Base-by-base conservation (phyloP, 2,888 invertebrate species). In the Monochamus alternatus region DNA sequence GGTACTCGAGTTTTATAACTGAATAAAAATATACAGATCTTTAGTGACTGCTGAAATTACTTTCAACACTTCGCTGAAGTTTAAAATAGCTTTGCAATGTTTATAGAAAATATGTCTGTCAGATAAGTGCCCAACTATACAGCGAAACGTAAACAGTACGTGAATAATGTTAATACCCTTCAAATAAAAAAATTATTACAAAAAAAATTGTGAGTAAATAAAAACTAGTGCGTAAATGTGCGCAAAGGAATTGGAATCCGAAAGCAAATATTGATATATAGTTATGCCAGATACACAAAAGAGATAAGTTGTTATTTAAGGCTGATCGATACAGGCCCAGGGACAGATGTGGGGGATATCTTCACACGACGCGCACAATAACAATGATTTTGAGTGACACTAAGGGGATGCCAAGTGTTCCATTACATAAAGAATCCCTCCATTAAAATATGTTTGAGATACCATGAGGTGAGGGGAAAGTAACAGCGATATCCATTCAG, bases 51-150 rank as follows among this genome's bases (percentile, higher is more conserved):
- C 38, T 59, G 68, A 68, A 59, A 68, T 44, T 52, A 9, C n/a
- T 58, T 59, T 43, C 58, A 68, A 38, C 58, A 22, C 59, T 38
- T 58, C 58, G 43, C 22, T 10, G 8, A 43, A 68, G 59, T 68
- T 68, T 68, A 68, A 68, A 59, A 59, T 67, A 67, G 66, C 32
- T 67, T 67, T 67, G 52, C 52, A 52, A 38, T 67, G 66, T 55
- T 52, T 67, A 67, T 14, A 55, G 52, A 38, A 55, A 14, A 67
- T 52, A 10, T 55, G 52, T 38, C 52, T 5, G 14, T 2, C 66
- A 32, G 8, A 67, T 67, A 67, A 67, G 66, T 67, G 32, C n/a
- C 32, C 9, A 47, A 9, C 47, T 55, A 38, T 32, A 52, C 55
- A 32, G 32, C 31, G 52, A 55, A 31, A 55, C 52, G 52, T 67